phyloP scores from a whole-genome alignment of 1,140 invertebrate genomes.

The Arctopsyche grandis region DNA sequence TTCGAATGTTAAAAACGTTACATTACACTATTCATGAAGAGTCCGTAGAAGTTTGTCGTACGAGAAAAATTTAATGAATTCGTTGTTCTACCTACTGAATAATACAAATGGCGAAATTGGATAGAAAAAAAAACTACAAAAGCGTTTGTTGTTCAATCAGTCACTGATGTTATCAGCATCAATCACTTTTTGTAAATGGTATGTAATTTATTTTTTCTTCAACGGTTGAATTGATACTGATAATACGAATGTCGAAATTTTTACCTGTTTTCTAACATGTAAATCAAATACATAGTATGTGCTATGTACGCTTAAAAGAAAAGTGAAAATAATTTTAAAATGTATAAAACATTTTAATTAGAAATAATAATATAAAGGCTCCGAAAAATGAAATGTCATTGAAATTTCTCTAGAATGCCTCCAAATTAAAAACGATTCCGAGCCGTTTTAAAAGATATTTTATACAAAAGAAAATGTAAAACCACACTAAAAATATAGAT shows the following conservation, averaged over 20 bases:
- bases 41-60: neutral
- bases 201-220: slow-evolving; percentile 46
- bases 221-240: slow-evolving; percentile 20
- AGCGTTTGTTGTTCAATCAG: slow-evolving; percentile 46
- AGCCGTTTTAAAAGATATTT: too few relatives aligned
- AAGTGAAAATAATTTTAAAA: too few relatives aligned
- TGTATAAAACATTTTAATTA: too few relatives aligned
- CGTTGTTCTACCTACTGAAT: slow-evolving; percentile 32
- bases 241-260: slow-evolving; percentile 29
- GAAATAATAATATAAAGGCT: too few relatives aligned
- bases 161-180: slow-evolving; percentile 45
- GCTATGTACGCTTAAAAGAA: too few relatives aligned
- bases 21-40: neutral
- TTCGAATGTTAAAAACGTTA: neutral
- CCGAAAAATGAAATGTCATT: too few relatives aligned
- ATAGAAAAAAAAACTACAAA: slow-evolving; percentile 37
- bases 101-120: slow-evolving; percentile 34
- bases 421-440: too few relatives aligned
- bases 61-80: slow-evolving; percentile 6
- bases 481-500: neutral
- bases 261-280: neutral
- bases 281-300: too few relatives aligned
- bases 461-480: too few relatives aligned
- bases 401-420: too few relatives aligned
- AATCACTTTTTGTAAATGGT: slow-evolving; percentile 45